Percentiles rank a stretch among this genome's conserved stretches.
phyloP scores from a whole-genome alignment of 2,113 vertebrate genomes.

The Callopanchax toddi region DNA sequence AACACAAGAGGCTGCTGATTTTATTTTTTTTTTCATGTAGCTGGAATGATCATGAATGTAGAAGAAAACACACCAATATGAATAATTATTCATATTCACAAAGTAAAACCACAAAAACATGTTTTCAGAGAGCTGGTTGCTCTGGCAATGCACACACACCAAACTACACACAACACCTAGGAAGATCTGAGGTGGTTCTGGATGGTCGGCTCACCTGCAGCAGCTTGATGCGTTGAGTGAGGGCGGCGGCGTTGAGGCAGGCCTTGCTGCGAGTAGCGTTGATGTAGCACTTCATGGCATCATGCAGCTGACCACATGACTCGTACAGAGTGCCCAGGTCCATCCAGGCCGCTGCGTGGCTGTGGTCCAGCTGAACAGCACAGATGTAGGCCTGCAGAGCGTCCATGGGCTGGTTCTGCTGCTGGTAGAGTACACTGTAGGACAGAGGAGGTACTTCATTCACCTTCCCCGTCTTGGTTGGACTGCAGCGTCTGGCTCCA shows the following conservation, averaged over 20 bases:
- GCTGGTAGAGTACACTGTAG: conserved; percentile 99
- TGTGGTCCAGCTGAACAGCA: conserved; percentile 98
- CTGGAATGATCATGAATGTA: conserved; percentile 58
- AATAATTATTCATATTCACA: conserved; percentile 68
- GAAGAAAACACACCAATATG: conserved; percentile 60
- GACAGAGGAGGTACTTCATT: too few species aligned
- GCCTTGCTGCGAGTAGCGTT: conserved; percentile 99
- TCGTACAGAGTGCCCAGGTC: conserved; percentile 99
- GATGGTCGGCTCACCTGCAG: conserved; percentile 98
- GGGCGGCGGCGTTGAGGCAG: conserved; percentile 95
- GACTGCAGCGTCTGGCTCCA: too few species aligned
- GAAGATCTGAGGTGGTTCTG: too few species aligned
- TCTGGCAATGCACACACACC: conserved; percentile 26
- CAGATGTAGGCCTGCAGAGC: conserved; percentile 99
- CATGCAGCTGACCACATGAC: conserved; percentile 99
- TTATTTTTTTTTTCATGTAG: too few species aligned
- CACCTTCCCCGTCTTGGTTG: too few species aligned
- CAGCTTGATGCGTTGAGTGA: conserved; percentile 98
- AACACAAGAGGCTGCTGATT: too few species aligned
- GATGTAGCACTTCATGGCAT: conserved; percentile 99
- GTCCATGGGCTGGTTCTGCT: conserved; percentile 99
- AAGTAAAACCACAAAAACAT: conserved; percentile 49
- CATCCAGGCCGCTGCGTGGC: conserved; percentile 99
- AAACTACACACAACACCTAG: conserved; percentile 40
- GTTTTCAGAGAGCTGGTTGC: conserved; percentile 45